These are phyloP conservation scores for Papilio gigon DNA, from an alignment of 2,888 invertebrate genomes.

Conservation along the genomic window DNA sequence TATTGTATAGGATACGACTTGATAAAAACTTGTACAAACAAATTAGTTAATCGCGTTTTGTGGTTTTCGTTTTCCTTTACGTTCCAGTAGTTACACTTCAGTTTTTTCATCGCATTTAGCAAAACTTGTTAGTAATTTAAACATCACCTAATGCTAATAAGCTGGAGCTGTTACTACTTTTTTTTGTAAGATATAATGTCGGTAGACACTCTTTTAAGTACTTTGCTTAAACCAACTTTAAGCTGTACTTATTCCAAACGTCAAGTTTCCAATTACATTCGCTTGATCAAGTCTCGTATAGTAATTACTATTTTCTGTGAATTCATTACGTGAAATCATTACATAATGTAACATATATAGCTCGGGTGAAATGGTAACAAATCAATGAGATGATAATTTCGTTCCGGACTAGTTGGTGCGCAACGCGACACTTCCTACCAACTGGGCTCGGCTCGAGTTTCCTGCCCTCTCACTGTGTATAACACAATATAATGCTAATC, in stretches of 20 bases:
- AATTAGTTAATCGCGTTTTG: background rate
- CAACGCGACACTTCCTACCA: slow-evolving; percentile 87
- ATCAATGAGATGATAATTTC: slow-evolving; percentile 61
- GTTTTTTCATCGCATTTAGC: too few species aligned
- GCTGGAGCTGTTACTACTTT: too few species aligned
- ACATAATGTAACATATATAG: slow-evolving; percentile 18
- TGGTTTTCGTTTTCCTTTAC: background rate
- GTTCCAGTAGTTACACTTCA: background rate
- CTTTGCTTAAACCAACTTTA: background rate
- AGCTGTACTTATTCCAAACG: background rate
- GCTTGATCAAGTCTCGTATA: background rate
- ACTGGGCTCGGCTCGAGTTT: slow-evolving; percentile 86
- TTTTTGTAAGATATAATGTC: too few species aligned
- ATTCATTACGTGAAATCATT: background rate
- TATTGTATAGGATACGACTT: too few species aligned
- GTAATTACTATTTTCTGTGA: background rate
- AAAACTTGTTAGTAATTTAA: too few species aligned
- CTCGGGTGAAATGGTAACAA: slow-evolving; percentile 39
- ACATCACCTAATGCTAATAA: too few species aligned
- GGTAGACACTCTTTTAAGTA: too few species aligned
- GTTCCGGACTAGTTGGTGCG: slow-evolving; percentile 84
- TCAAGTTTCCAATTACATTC: background rate
- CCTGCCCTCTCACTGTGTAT: slow-evolving; percentile 85
- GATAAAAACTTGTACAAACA: background rate
- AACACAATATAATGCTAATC: slow-evolving; percentile 76